Conservation (phyloP, 2,113 vertebrate species). For the Ardeotis arabs region DNA sequence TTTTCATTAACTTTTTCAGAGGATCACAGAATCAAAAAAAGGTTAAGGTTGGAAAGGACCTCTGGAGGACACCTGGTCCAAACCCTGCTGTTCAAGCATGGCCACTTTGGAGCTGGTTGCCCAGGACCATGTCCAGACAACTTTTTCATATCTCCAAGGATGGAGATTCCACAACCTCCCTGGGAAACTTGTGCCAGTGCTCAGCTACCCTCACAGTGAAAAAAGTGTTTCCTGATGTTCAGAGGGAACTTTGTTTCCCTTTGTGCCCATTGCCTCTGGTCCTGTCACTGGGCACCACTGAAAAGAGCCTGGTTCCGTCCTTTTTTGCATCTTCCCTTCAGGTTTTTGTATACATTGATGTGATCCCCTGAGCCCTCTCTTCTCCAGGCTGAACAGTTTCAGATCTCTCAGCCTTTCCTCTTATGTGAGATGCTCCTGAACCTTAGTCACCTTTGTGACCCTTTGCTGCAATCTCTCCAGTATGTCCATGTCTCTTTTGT, state of each 20-base stretch:
- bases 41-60: fast-evolving
- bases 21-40: not conserved
- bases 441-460: not conserved
- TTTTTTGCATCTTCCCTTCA: not conserved
- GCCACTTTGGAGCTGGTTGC: not conserved
- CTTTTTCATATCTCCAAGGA: not conserved
- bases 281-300: not conserved
- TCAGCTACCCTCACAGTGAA: not conserved
- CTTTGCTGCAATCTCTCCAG: not conserved
- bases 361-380: not conserved
- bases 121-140: not conserved
- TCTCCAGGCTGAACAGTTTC: not conserved
- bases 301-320: not conserved
- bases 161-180: not conserved
- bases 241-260: not conserved
- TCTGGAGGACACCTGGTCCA: not conserved
- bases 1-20: not conserved
- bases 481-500: not conserved
- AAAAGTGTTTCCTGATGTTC: not conserved
- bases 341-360: not conserved
- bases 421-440: not conserved
- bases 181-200: not conserved
- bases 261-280: not conserved
- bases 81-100: not conserved
- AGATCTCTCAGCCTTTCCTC: not conserved